Evolutionary conservation across 2,113 vertebrate genomes (phyloP).

Genomic region (Diphyllodes magnificus): DNA sequence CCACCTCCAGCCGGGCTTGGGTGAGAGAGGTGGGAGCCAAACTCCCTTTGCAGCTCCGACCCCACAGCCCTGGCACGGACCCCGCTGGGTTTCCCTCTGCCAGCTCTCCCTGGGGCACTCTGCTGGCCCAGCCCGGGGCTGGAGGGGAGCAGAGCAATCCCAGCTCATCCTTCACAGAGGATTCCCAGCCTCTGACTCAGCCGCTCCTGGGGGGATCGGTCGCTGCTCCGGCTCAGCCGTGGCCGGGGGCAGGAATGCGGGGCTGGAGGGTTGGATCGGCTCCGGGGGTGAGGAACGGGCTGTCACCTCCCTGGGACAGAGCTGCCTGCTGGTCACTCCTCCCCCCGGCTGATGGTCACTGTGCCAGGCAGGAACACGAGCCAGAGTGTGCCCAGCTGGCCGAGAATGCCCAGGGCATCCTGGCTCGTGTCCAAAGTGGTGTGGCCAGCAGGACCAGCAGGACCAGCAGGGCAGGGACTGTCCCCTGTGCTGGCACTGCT

Average conservation of each 20-base stretch:
- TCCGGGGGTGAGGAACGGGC: background rate
- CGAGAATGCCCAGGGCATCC: too few relatives aligned
- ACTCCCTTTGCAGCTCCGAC: accelerated
- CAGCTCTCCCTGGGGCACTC: background rate
- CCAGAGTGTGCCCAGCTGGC: background rate
- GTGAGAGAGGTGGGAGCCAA: background rate
- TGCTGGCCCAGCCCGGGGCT: background rate
- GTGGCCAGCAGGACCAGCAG: background rate
- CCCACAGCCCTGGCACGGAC: accelerated
- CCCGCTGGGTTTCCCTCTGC: background rate
- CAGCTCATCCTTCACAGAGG: background rate
- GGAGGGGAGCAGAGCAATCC: background rate
- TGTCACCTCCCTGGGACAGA: background rate
- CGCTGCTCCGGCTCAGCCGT: background rate
- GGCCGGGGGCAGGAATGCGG: background rate
- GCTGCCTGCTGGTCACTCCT: background rate
- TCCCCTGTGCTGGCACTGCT: too few relatives aligned
- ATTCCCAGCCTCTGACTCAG: background rate
- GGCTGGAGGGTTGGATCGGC: background rate
- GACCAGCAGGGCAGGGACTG: too few relatives aligned
- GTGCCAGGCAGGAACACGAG: background rate
- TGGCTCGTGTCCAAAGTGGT: background rate
- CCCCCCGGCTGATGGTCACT: background rate
- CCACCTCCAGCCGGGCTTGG: background rate
- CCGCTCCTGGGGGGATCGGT: accelerated